These are phyloP conservation scores for Eumerus sabulonum DNA, from an alignment of 2,888 invertebrate species.

Conservation along the genomic window DNA sequence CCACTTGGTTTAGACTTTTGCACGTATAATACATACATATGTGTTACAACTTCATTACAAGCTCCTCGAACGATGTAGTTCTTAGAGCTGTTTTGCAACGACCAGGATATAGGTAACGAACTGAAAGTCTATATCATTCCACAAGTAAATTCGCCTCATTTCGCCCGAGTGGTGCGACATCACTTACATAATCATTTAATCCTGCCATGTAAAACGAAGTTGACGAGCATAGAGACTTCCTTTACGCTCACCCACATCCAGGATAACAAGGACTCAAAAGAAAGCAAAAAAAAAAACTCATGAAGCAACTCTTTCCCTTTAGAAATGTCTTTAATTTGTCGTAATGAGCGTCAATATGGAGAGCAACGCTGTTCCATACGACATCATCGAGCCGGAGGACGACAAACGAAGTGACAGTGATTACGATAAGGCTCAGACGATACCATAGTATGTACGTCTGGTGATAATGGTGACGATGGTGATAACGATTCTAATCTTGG, in stretches of 20 bases:
- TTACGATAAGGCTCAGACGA: too few relatives aligned
- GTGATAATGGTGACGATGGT: slow-evolving; percentile 22
- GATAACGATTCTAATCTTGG: slow-evolving; percentile 28
- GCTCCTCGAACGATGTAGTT: slow-evolving; percentile 5
- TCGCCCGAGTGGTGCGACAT: slow-evolving; percentile 58
- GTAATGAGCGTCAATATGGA: slow-evolving; percentile 49
- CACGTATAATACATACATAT: slow-evolving; percentile 34
- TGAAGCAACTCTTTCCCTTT: slow-evolving; percentile 34
- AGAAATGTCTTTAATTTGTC: slow-evolving; percentile 56
- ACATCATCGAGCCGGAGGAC: too few relatives aligned
- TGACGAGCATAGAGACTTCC: background rate
- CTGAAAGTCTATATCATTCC: slow-evolving; percentile 17
- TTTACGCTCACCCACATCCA: slow-evolving; percentile 3
- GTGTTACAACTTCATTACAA: slow-evolving; percentile 55
- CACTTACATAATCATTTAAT: slow-evolving; percentile 55
- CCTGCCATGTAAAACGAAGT: slow-evolving; percentile 8
- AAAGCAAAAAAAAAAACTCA: too few relatives aligned
- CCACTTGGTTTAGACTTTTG: slow-evolving; percentile 17
- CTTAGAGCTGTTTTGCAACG: slow-evolving; percentile 40
- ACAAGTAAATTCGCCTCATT: slow-evolving; percentile 54
- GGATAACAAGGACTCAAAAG: slow-evolving; percentile 3
- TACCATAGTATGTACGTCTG: slow-evolving; percentile 15
- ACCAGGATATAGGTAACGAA: too few relatives aligned
- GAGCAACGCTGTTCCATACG: background rate
- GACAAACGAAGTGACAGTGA: too few relatives aligned